Percentiles rank a stretch among this genome's conserved stretches.
These are phyloP conservation scores for Trachelus troglodyta DNA, from an alignment of 2,888 invertebrate species.

Conservation along the genomic window DNA sequence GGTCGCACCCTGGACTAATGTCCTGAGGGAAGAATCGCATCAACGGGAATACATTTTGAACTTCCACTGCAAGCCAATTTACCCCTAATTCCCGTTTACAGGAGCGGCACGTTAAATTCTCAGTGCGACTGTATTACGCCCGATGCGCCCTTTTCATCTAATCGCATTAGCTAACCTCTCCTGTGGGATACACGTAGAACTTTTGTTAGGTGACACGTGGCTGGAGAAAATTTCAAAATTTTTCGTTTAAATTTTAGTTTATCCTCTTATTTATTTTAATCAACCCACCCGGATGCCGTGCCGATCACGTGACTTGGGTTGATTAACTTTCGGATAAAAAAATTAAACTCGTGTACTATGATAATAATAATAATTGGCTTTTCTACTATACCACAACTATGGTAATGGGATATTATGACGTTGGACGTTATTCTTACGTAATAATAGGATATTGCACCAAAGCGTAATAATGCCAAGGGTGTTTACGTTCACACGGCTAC, in stretches of 20 bases:
- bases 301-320: background rate
- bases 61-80: conserved; percentile 48
- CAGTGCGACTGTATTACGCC: conserved; percentile 27
- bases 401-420: background rate
- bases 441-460: conserved; percentile 28
- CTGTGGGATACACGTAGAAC: background rate
- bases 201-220: background rate
- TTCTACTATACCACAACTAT: background rate
- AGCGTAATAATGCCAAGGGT: conserved; percentile 31
- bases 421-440: conserved; percentile 13
- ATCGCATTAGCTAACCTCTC: background rate
- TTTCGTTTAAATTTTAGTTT: background rate
- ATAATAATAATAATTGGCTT: background rate
- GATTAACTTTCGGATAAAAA: background rate
- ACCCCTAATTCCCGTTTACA: conserved; percentile 40
- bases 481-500: conserved; percentile 54
- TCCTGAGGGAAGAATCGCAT: conserved; percentile 45
- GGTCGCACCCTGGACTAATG: conserved; percentile 36
- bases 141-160: conserved; percentile 24
- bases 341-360: background rate
- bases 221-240: background rate
- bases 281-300: fast-evolving
- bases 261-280: too few relatives aligned
- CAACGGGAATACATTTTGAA: conserved; percentile 52
- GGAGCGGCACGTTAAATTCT: background rate